These are phyloP conservation scores for Phengaris arion DNA, from an alignment of 2,888 invertebrate species.

Conservation along the genomic window DNA sequence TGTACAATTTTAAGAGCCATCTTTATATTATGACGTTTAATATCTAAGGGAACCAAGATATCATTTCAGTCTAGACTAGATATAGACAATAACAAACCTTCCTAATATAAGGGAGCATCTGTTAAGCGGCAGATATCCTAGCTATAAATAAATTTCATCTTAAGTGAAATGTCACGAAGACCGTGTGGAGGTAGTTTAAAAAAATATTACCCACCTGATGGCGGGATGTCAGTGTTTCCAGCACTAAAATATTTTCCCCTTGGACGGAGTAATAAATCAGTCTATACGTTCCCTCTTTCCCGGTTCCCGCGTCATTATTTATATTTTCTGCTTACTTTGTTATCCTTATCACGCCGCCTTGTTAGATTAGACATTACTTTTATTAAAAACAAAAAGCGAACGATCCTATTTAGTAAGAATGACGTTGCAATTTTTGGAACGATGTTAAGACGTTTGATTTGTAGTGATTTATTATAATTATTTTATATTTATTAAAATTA, in stretches of 20 bases:
- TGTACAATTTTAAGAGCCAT: neutral
- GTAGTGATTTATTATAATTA: neutral
- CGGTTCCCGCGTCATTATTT: conserved; percentile 28
- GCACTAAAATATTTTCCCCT: conserved; percentile 24
- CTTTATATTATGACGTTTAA: neutral
- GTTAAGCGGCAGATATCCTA: neutral
- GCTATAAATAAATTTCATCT: conserved; percentile 9
- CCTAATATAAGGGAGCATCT: conserved; percentile 21
- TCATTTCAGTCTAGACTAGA: conserved; percentile 21
- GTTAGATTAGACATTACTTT: conserved; percentile 26
- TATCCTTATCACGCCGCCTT: conserved; percentile 28
- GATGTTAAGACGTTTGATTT: neutral
- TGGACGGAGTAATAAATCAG: conserved; percentile 27
- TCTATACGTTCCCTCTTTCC: conserved; percentile 26
- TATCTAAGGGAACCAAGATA: neutral
- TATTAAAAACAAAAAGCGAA: conserved; percentile 25
- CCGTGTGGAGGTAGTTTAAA: conserved; percentile 9
- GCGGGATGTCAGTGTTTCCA: conserved; percentile 7
- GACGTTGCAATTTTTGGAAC: neutral
- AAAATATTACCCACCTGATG: conserved; percentile 24
- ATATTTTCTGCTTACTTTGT: conserved; percentile 31
- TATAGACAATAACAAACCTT: conserved; percentile 21
- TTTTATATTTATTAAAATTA: neutral
- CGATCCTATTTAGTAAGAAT: neutral
- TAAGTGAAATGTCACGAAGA: conserved; percentile 15